Conservation (phyloP, 92 coral and sea anemone genomes). For the Porites evermanni region DNA sequence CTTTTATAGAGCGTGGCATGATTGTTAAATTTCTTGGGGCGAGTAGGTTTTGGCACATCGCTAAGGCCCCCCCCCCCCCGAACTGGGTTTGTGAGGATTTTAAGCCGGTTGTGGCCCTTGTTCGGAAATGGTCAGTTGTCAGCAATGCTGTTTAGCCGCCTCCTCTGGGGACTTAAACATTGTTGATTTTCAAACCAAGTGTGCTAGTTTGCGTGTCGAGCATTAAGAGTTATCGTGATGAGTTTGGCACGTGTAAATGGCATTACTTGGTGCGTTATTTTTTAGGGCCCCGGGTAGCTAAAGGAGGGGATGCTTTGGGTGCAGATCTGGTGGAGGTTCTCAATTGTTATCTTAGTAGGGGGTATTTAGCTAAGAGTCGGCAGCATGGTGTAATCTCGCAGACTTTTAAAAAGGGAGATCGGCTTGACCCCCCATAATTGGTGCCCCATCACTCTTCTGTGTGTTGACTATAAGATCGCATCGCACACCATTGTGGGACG, state of each 20-base stretch:
- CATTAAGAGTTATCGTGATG: too few species aligned
- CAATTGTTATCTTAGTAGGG: too few species aligned
- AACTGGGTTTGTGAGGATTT: too few species aligned
- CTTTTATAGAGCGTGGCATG: neutral
- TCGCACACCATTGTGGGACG: constrained; percentile 57
- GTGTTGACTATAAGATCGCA: constrained; percentile 53
- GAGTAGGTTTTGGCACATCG: neutral
- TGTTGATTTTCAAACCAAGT: too few species aligned
- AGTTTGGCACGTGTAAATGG: too few species aligned
- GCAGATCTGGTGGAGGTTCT: neutral
- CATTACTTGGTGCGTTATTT: too few species aligned
- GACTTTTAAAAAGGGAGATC: too few species aligned
- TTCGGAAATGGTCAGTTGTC: neutral
- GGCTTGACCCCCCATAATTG: constrained; percentile 13
- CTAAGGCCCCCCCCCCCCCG: neutral
- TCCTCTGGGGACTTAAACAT: too few species aligned
- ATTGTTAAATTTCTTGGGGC: neutral
- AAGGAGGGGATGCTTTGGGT: neutral
- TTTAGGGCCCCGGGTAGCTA: too few species aligned
- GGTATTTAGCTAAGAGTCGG: neutral
- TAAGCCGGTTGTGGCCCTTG: neutral
- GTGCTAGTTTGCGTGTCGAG: too few species aligned
- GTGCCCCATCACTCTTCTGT: constrained; percentile 62
- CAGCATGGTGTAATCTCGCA: neutral
- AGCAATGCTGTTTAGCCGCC: neutral